These are phyloP conservation scores for Antigone vipio DNA, from an alignment of 2,113 vertebrate genomes.

Conservation along the genomic window DNA sequence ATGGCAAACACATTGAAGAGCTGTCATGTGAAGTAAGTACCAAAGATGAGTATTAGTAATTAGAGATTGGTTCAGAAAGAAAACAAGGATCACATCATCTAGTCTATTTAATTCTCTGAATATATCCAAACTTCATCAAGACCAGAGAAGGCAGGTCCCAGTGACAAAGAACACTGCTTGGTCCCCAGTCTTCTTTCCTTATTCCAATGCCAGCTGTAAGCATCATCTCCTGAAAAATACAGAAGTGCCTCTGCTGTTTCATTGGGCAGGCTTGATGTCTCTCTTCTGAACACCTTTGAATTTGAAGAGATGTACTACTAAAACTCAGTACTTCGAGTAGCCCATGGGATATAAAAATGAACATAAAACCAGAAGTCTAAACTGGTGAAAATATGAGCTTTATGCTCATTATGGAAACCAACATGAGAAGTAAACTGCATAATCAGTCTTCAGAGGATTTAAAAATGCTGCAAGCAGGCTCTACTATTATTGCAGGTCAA, in stretches of 20 bases:
- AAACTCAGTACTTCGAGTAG: neutral
- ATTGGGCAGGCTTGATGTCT: neutral
- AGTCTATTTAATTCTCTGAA: neutral
- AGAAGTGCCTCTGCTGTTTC: neutral
- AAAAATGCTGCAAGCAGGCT: neutral
- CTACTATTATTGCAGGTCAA: slow-evolving; percentile 7
- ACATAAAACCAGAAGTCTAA: slow-evolving; percentile 11
- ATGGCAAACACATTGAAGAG: neutral
- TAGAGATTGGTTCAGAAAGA: neutral
- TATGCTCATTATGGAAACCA: slow-evolving; percentile 43
- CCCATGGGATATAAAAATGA: slow-evolving; percentile 4
- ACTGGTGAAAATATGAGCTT: slow-evolving; percentile 26
- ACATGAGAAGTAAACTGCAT: slow-evolving; percentile 13
- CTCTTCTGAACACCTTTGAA: neutral
- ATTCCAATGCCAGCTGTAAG: neutral
- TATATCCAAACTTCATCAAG: neutral
- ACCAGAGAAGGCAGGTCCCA: neutral
- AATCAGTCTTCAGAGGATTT: slow-evolving; percentile 30
- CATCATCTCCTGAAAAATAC: neutral
- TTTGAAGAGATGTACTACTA: neutral
- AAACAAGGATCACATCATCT: neutral
- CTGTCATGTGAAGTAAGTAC: neutral
- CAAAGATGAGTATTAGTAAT: neutral
- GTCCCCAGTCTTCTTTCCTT: neutral
- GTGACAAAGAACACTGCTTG: neutral